These are phyloP conservation scores for Scomber japonicus DNA, from an alignment of 2,113 vertebrate genomes.

Conservation along the genomic window DNA sequence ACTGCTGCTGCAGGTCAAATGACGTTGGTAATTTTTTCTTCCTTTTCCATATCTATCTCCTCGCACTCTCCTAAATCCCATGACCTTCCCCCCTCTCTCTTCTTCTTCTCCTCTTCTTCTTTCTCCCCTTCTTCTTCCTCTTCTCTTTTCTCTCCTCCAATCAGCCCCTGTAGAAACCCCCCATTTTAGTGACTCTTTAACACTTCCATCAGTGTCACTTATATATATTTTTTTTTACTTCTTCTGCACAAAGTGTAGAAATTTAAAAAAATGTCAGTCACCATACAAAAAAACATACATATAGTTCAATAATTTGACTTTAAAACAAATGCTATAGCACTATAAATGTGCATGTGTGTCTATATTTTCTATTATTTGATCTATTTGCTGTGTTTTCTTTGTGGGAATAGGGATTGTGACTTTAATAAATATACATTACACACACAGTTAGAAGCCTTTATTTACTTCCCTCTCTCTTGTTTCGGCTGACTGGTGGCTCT, in stretches of 20 bases:
- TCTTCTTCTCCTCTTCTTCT: conserved; percentile 2
- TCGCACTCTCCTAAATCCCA: conserved; percentile 60
- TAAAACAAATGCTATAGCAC: conserved; percentile 33
- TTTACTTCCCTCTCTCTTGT: conserved; percentile 20
- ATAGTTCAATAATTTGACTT: conserved; percentile 10
- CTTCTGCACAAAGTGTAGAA: conserved; percentile 49
- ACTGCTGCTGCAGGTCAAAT: conserved; percentile 98
- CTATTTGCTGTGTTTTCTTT: conserved; percentile 46
- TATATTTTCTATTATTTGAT: not conserved
- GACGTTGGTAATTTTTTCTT: conserved; percentile 98
- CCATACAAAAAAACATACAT: conserved; percentile 24
- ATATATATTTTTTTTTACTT: conserved; percentile 1
- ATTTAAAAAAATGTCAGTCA: conserved; percentile 22
- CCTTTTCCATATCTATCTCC: conserved; percentile 97
- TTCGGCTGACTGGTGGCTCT: conserved; percentile 46
- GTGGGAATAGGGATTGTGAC: conserved; percentile 38
- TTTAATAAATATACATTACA: not conserved
- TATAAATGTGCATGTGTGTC: conserved; percentile 66
- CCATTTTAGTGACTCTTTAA: conserved; percentile 75
- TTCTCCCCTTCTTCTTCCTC: not conserved
- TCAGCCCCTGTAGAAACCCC: conserved; percentile 69
- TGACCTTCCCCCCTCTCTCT: conserved; percentile 1
- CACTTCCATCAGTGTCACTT: conserved; percentile 56
- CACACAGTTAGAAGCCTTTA: conserved; percentile 5
- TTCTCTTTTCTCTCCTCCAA: conserved; percentile 49